Evolutionary conservation across 2,888 invertebrate species (phyloP).

Genomic region (Microctonus aethiopoides): DNA sequence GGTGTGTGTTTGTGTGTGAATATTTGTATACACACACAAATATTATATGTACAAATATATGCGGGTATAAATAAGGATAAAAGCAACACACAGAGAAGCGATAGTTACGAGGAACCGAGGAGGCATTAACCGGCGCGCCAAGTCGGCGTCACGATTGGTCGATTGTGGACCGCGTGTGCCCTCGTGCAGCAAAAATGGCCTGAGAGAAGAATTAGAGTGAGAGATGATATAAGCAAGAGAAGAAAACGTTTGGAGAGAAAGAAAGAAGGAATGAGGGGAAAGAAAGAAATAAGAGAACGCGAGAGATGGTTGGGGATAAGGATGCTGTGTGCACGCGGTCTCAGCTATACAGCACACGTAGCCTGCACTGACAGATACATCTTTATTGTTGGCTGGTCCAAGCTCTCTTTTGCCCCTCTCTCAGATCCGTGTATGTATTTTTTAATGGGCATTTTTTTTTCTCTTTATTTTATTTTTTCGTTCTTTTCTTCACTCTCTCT

Average conservation of each 20-base stretch:
- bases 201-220: conserved; percentile 16
- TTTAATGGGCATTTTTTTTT: conserved; percentile 7
- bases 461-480: background rate
- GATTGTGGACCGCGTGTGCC: background rate
- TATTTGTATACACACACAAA: background rate
- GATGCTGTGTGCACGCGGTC: conserved; percentile 28
- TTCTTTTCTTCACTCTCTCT: background rate
- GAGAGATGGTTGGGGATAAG: conserved; percentile 33
- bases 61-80: conserved; percentile 5
- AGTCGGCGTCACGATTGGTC: conserved; percentile 20
- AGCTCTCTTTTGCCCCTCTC: conserved; percentile 5
- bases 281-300: conserved; percentile 1
- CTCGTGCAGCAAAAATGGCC: background rate
- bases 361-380: conserved; percentile 47
- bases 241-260: conserved; percentile 18
- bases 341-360: conserved; percentile 30
- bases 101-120: conserved; percentile 32
- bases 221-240: conserved; percentile 3
- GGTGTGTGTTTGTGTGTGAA: background rate
- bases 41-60: background rate
- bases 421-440: conserved; percentile 19
- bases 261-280: conserved; percentile 10
- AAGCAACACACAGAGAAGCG: conserved; percentile 19
- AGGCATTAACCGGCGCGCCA: conserved; percentile 30
- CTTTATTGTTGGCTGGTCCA: conserved; percentile 43